Base-by-base conservation (phyloP, 2,888 invertebrate genomes). In the Panzeria rudis region DNA sequence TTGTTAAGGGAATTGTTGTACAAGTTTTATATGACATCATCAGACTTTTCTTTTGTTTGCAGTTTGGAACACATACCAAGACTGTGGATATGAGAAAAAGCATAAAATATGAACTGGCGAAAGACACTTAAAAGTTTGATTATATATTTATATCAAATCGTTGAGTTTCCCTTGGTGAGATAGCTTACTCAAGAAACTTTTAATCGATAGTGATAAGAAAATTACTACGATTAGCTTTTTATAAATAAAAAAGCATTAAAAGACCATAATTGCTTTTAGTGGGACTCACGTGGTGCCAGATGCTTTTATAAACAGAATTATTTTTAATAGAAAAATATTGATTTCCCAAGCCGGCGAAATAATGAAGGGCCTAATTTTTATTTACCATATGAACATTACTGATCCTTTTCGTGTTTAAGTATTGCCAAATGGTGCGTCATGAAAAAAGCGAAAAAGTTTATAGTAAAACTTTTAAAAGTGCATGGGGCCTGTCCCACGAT, bases 21-120 rank as follows among this genome's bases (percentile, higher is more conserved):
- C 38, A 41, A 17, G 17, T 61, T 62, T 47, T 9, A 20, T 15
- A 44, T 62, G 15, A 44, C 25, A 29, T 69, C 78, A 77, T 72
- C 59, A 77, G 66, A 77, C 61, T 68, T 78, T 44, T 78, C 64
- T 52, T 81, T 64, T 82, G 78, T 75, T 78, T 72, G 75, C 78
- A 85, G 85, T 85, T 82, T 85, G 69, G 64, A 50, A 52, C 23
- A 62, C 11, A 79, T 35, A 79, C 72, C 77, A 85, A 85, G 50
- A 85, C 82, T 82, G 78, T 85, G 71, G 71, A 62, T 56, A 15
- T 50, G 35, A 73, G 56, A 50, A 61, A 38, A 68, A 69, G 17
- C 13, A 25, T 54, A 47, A 47, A 15, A 78, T 59, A 77, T 64
- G n/a, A 77, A 69, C 68, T 85, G 84, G 81, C 73, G 84, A 84